A percentile compares a stretch with the other conserved stretches of the same genome.
Evolutionary conservation across 2,113 vertebrate genomes (phyloP).

Genomic region (Pachycephala philippinensis): DNA sequence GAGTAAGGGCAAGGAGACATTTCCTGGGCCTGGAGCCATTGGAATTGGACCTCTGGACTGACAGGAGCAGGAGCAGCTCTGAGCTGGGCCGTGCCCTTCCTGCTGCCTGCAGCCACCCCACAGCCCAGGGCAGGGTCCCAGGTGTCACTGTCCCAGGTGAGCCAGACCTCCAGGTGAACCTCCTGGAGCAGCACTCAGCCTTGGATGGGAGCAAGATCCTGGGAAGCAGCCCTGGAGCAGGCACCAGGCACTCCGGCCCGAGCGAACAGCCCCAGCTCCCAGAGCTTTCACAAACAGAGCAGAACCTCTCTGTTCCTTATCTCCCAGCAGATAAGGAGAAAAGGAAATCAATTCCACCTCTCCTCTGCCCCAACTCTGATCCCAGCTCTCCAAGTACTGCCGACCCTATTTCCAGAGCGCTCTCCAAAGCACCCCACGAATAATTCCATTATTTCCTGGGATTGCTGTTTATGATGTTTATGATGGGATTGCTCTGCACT

Average conservation of each 20-base stretch:
- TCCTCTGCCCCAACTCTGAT: neutral
- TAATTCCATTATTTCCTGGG: neutral
- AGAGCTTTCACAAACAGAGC: neutral
- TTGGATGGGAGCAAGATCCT: neutral
- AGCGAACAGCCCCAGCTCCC: neutral
- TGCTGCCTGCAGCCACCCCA: neutral
- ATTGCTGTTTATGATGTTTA: neutral
- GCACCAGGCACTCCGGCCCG: fast-evolving
- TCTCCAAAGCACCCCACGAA: neutral
- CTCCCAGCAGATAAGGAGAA: neutral
- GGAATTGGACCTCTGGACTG: neutral
- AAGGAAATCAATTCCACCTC: neutral
- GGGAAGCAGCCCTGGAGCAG: fast-evolving
- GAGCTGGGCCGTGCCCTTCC: fast-evolving
- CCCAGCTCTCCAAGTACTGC: neutral
- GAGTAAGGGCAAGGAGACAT: neutral
- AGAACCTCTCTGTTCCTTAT: neutral
- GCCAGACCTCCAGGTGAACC: neutral
- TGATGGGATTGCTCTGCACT: neutral
- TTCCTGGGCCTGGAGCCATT: neutral
- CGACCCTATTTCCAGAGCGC: neutral
- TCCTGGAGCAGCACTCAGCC: neutral
- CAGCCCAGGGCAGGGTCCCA: neutral
- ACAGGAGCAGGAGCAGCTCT: neutral
- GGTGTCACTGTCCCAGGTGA: fast-evolving